These are phyloP conservation scores for Vanacampus margaritifer DNA, from an alignment of 2,113 vertebrate species.

Conservation along the genomic window DNA sequence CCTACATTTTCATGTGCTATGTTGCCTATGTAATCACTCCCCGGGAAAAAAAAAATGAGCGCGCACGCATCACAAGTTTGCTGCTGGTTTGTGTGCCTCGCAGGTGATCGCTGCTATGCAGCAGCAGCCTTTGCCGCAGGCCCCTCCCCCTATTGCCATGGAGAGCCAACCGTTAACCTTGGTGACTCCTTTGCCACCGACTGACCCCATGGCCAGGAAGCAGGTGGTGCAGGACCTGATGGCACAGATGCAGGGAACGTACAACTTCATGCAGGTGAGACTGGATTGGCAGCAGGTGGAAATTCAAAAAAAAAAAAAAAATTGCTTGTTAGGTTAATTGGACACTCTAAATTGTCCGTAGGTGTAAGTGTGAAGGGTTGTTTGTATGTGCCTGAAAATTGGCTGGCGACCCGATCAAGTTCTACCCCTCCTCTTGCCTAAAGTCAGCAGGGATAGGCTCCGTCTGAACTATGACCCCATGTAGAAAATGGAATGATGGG, in stretches of 20 bases:
- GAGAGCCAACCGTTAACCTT: constrained; percentile 81
- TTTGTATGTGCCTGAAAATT: no score
- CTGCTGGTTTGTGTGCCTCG: constrained; percentile 10
- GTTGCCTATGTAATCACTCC: no score
- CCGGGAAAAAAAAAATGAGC: no score
- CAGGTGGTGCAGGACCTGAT: constrained; percentile 96
- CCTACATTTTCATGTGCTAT: no score
- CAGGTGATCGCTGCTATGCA: constrained; percentile 61
- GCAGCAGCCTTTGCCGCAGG: constrained; percentile 58
- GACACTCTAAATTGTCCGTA: neutral
- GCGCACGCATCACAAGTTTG: neutral
- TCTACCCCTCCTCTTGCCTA: neutral
- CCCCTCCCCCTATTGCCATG: constrained; percentile 76
- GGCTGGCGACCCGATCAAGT: neutral
- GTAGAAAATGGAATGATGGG: neutral
- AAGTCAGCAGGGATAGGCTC: neutral
- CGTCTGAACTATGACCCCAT: no score
- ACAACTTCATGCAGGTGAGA: constrained; percentile 96
- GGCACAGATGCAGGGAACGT: constrained; percentile 97
- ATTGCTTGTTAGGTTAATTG: neutral
- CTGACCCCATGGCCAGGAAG: constrained; percentile 86
- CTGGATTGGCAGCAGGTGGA: neutral
- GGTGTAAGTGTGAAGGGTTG: neutral
- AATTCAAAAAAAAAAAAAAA: neutral
- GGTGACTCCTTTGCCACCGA: constrained; percentile 79